phyloP scores from a whole-genome alignment of 1,140 invertebrate genomes.

The Gryllus bimaculatus region DNA sequence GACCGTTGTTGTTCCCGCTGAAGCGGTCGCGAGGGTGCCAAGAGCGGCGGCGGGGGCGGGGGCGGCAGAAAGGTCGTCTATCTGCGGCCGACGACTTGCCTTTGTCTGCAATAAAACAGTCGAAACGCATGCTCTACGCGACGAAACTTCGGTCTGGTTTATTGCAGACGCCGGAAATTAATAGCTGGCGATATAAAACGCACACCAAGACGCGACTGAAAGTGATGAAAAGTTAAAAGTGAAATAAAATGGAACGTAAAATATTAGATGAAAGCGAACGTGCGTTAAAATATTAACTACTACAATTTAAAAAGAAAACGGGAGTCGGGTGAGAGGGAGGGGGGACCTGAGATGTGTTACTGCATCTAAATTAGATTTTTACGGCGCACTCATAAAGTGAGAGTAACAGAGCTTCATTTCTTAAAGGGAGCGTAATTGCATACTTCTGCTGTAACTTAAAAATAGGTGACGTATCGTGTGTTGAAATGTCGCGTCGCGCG shows the following conservation, averaged over 20 bases:
- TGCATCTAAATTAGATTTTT: slow-evolving; percentile 1
- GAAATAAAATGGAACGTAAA: not conserved
- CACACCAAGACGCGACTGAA: not conserved
- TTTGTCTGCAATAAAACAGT: slow-evolving; percentile 1
- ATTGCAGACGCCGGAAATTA: not conserved
- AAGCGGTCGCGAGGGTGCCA: too few relatives aligned
- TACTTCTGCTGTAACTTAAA: not conserved
- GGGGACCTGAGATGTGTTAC: not conserved
- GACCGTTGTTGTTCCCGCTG: too few relatives aligned
- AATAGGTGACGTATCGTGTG: not conserved
- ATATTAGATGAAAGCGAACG: slow-evolving; percentile 4
- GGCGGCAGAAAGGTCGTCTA: not conserved
- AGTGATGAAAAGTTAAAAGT: slow-evolving; percentile 5
- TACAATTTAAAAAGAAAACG: not conserved
- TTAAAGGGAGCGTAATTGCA: not conserved
- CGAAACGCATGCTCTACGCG: not conserved
- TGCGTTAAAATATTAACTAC: not conserved
- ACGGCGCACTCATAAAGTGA: not conserved
- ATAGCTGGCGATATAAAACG: not conserved
- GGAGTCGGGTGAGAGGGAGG: not conserved
- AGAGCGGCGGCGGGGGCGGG: too few relatives aligned
- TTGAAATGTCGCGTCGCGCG: not conserved
- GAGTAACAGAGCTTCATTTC: not conserved
- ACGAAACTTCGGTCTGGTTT: slow-evolving; percentile 3
- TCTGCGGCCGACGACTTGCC: not conserved